These are phyloP conservation scores for Drosophila putrida DNA, from an alignment of 2,888 invertebrate species.

Conservation along the genomic window DNA sequence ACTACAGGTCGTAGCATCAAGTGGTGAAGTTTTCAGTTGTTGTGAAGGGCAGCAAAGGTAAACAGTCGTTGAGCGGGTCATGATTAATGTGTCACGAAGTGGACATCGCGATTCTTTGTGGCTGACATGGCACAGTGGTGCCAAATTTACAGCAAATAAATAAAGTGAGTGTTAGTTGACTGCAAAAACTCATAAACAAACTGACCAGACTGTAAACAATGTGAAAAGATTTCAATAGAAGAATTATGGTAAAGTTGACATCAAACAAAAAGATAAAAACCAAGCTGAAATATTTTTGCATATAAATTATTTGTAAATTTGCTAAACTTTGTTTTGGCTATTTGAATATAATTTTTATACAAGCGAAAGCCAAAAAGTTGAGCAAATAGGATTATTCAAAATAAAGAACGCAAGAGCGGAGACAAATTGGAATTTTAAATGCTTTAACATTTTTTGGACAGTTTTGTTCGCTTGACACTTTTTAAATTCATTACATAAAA, in stretches of 20 bases:
- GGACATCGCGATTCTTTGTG: conserved; percentile 48
- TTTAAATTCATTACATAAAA: too few relatives aligned
- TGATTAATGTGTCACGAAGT: conserved; percentile 80
- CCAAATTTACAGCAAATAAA: background rate
- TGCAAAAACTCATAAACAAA: background rate
- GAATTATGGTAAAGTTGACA: too few relatives aligned
- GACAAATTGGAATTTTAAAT: background rate
- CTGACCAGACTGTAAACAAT: background rate
- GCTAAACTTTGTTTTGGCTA: too few relatives aligned
- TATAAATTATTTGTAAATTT: too few relatives aligned
- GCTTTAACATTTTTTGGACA: background rate
- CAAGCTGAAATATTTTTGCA: too few relatives aligned
- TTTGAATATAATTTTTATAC: too few relatives aligned
- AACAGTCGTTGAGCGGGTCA: conserved; percentile 80
- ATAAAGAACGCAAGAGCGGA: too few relatives aligned
- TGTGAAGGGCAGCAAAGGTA: conserved; percentile 56
- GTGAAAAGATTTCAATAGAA: too few relatives aligned
- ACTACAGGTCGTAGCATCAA: conserved; percentile 17
- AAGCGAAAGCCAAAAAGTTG: too few relatives aligned
- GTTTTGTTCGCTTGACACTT: too few relatives aligned
- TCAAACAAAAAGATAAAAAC: too few relatives aligned
- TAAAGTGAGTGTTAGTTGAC: background rate
- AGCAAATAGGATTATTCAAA: too few relatives aligned
- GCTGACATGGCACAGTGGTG: conserved; percentile 62
- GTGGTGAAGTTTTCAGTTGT: conserved; percentile 8